These are phyloP conservation scores for Dryobates pubescens DNA, from an alignment of 2,797 vertebrate genomes.

Conservation along the genomic window DNA sequence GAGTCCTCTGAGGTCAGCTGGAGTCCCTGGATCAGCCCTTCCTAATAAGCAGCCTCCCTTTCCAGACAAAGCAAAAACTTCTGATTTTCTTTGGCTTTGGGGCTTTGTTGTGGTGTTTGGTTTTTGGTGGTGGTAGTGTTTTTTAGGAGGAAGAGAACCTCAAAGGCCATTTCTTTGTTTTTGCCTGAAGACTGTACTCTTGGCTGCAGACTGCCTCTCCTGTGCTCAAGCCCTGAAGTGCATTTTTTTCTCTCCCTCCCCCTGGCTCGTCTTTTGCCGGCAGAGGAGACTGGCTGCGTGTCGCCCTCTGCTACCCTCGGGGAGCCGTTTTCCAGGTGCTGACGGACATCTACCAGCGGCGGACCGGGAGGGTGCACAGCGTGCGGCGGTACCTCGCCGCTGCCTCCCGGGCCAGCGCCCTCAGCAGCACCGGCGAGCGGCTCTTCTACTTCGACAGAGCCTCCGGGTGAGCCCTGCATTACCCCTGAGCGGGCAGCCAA, in stretches of 20 bases:
- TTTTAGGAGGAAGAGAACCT: slow-evolving; percentile 38
- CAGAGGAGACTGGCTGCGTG: slow-evolving; percentile 65
- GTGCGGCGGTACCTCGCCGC: neutral
- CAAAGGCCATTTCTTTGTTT: slow-evolving; percentile 40
- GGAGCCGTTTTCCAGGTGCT: slow-evolving; percentile 45
- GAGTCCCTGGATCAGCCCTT: slow-evolving; percentile 37
- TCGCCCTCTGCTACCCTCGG: slow-evolving; percentile 66
- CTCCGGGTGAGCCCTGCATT: slow-evolving; percentile 26
- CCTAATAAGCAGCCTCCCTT: neutral
- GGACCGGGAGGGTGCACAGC: slow-evolving; percentile 52
- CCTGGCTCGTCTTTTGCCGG: neutral
- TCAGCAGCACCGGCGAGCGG: neutral
- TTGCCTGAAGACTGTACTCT: slow-evolving; percentile 26
- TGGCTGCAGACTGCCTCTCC: slow-evolving; percentile 37
- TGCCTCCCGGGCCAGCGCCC: neutral
- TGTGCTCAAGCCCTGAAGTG: neutral
- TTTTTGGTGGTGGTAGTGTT: neutral
- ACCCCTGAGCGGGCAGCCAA: neutral
- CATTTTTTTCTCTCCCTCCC: neutral
- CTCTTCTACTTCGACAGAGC: slow-evolving; percentile 40
- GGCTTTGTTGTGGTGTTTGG: neutral
- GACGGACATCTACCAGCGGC: slow-evolving; percentile 50
- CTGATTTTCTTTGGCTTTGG: slow-evolving; percentile 58
- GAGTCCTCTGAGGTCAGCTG: neutral
- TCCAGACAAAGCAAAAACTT: slow-evolving; percentile 48